Conservation (phyloP, 1,140 invertebrate species). For the Goniozus legneri region DNA sequence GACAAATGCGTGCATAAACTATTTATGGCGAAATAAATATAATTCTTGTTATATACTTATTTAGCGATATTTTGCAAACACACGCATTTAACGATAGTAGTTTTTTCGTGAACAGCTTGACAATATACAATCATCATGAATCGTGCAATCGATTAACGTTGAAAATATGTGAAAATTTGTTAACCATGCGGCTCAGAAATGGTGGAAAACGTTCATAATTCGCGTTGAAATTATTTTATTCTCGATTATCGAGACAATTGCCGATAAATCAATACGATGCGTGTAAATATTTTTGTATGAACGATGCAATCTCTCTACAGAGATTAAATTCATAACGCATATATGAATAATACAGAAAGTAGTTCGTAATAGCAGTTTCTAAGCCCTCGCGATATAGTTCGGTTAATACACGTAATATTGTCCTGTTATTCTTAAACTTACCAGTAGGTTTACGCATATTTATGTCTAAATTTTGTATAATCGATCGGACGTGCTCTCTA, state of each 20-base stretch:
- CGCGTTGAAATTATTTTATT: neutral
- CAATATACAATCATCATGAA: too few species aligned
- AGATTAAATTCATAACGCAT: slow-evolving; percentile 1
- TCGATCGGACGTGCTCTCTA: too few species aligned
- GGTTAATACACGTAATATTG: slow-evolving; percentile 37
- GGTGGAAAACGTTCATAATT: too few species aligned
- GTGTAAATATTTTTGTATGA: neutral
- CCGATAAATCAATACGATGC: neutral
- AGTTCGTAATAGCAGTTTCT: slow-evolving; percentile 1
- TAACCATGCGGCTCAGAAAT: too few species aligned
- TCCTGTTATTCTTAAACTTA: slow-evolving; percentile 38
- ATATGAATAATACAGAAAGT: slow-evolving; percentile 6
- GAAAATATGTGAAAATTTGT: too few species aligned
- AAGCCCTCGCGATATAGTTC: slow-evolving; percentile 15
- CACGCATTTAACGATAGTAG: too few species aligned
- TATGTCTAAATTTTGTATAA: neutral
- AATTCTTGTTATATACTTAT: too few species aligned
- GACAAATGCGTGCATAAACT: too few species aligned
- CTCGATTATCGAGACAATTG: neutral
- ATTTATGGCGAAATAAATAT: too few species aligned
- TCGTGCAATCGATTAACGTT: too few species aligned
- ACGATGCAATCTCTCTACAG: slow-evolving; percentile 9
- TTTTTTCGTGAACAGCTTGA: too few species aligned
- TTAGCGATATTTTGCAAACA: too few species aligned
- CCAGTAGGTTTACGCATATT: slow-evolving; percentile 27